Base-by-base conservation (phyloP, 2,797 vertebrate species). In the Nannoperca australis region DNA sequence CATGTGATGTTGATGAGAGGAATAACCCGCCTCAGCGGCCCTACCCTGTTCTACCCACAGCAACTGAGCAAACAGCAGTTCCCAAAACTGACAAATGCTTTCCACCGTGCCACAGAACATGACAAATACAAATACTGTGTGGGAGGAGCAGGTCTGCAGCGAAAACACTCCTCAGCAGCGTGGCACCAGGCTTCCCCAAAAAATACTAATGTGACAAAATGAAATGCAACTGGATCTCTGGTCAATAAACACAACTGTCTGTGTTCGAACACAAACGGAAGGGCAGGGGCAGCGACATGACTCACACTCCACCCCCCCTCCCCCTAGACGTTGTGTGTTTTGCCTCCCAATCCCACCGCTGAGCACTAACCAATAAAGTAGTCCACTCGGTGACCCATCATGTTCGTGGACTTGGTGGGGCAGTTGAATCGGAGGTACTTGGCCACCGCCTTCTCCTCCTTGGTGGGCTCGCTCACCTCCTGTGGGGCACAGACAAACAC, bases 391-490 rank as follows among this genome's bases (percentile, higher is more conserved):
- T 99, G 98, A 49, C 98, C 97, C 97, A 99, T 97, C 98, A 99
- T 99, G 93, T 97, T 99, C 65, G 98, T 99, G 82, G 98, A 99
- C 92, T 99, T 99, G 83, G 97, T 97, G 51, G 97, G 97, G 88
- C 98, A 99, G 94, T 99, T 99, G 91, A 99, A 99, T 49, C 98
- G 96, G 82, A 99, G 94, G 91, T 99, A 98, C 91, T 99, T 99
- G 77, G 98, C 98, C 83, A 99, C 97, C 0, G 96, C 97, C 94
- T 99, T 99, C 91, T 99, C 98, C 93, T 99, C 98, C 95, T 99
- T 99, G 93, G 97, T 97, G 74, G 97, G 98, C 82, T 99, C 97
- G 20, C 97, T 97, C 62, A 98, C 97, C 95, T 99, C 98, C 98
- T 99, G 64, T 67, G 94, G 89, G 1, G 71, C 0, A 30, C 27